Conservation (phyloP, 2,113 vertebrate genomes). For the Pogona vitticeps region DNA sequence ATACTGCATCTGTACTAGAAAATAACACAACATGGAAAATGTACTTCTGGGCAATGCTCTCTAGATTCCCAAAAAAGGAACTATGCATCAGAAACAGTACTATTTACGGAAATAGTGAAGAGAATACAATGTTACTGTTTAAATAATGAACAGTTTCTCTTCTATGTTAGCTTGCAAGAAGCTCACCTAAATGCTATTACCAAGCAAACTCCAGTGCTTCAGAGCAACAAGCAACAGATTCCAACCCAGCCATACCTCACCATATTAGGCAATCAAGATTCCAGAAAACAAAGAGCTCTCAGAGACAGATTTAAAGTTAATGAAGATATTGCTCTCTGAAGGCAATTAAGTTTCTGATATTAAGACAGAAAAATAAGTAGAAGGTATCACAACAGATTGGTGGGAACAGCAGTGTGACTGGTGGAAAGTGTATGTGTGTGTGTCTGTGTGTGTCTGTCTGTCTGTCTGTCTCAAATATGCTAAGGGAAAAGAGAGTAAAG, state of each 20-base stretch:
- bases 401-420: background rate
- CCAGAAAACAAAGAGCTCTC: slow-evolving; percentile 41
- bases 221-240: slow-evolving; percentile 27
- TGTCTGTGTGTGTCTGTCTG: background rate
- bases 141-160: background rate
- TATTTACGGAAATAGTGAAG: background rate
- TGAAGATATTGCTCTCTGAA: slow-evolving; percentile 2
- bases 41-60: background rate
- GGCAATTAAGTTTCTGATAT: accelerated
- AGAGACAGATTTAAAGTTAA: slow-evolving; percentile 54
- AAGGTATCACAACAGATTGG: accelerated
- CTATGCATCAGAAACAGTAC: background rate
- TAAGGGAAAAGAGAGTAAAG: background rate
- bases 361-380: accelerated
- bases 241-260: slow-evolving; percentile 76
- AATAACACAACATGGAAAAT: slow-evolving; percentile 12
- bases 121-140: slow-evolving; percentile 22
- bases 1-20: slow-evolving; percentile 13
- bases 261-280: slow-evolving; percentile 77
- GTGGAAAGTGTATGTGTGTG: background rate
- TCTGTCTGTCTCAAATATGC: background rate
- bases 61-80: background rate
- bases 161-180: slow-evolving; percentile 10
- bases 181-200: slow-evolving; percentile 53
- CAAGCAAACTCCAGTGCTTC: slow-evolving; percentile 37